Base-by-base conservation (phyloP, 2,888 invertebrate species). In the Reticulitermes lucifugus region DNA sequence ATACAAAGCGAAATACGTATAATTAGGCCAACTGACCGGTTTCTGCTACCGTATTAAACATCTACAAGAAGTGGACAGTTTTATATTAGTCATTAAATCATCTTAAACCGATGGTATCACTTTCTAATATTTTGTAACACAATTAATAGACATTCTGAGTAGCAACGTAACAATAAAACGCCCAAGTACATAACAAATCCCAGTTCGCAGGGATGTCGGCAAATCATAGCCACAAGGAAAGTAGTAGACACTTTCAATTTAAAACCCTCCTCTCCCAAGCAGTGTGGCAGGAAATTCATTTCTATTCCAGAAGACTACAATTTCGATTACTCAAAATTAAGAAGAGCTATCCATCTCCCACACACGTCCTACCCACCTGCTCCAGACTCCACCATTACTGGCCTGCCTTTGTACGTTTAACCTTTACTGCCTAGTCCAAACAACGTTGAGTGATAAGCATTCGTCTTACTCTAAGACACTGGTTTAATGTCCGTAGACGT, bases 241-340 rank as follows among this genome's bases (percentile, higher is more conserved):
- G 46, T 2, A 43, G 46, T n/a, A 77, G 9, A 77, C 51, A 51
- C 77, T 51, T 77, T 77, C 77, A 77, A 77, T 77, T 77, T 77
- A 77, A 77, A 77, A 77, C 51, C 46, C 46, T 77, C 46, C 77
- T 77, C 22, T 46, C n/a, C 77, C 43, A 0, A 77, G 46, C 43
- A 21, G n/a, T 77, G 77, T 22, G 77, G n/a, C 46, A n/a, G 46
- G 51, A 46, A 77, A 77, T 77, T 77, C 77, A 77, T 77, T 77
- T 77, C 77, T 77, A 77, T 77, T 77, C 77, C 46, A 46, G 77
- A 77, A 46, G 77, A 77, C 77, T 77, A 46, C 77, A 77, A 77
- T 77, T 46, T 77, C 77, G 77, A 77, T 77, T 77, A 77, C 77
- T 77, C 77, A 77, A 77, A 77, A 77, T 77, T 77, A 77, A 77